Evolutionary conservation across 1,140 invertebrate genomes (phyloP), one percentile per base, ranked within the genome.

Genomic region (Chlorops oryzae): DNA sequence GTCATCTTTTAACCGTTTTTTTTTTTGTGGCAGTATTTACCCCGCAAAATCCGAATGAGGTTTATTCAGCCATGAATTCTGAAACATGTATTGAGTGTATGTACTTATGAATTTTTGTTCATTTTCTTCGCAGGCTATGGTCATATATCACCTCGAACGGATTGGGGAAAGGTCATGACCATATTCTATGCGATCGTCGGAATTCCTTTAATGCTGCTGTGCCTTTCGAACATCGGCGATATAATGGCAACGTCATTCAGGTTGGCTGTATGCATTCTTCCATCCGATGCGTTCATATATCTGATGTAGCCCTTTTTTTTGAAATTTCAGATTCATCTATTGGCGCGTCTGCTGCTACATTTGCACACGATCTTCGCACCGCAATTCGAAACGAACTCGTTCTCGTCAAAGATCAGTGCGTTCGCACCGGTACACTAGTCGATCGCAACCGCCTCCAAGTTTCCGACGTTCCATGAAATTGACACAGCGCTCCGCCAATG

Each of bases 161-260:
- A 84, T 55, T 86, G 84, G 67, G 94, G 94, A 15, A 93, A 95
- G 74, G 83, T 96, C 48, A 88, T 92, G 24, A 96, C 93, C 13
- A 96, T 97, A 60, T 88, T 96, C 64, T 97, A 97, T 74, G 93
- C 93, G 23, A 91, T 96, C 61, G 75, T 96, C 55, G 94, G 94
- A 17, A 97, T 96, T 58, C 92, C 93, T 0, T 74, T 96, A 45
- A 94, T 96, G 88, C 80, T 97, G 45, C 79, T 96, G 3, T 94
- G 92, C 59, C 78, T 97, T 24, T 94, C 92, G 32, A 95, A 95
- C 67, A 95, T 97, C 52, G 92, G 93, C n/a, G 90, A 95, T 70
- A 85, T 93, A 45, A 91, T 97, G 88, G 92, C 93, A 6, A 88
- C 92, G 44, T 90, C 91, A 25, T 96, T 96, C 74, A 81, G 85